Percentiles rank a stretch among this genome's conserved stretches.
Conservation (phyloP, 1,140 invertebrate species). For the Aphelenchoides fujianensis region DNA sequence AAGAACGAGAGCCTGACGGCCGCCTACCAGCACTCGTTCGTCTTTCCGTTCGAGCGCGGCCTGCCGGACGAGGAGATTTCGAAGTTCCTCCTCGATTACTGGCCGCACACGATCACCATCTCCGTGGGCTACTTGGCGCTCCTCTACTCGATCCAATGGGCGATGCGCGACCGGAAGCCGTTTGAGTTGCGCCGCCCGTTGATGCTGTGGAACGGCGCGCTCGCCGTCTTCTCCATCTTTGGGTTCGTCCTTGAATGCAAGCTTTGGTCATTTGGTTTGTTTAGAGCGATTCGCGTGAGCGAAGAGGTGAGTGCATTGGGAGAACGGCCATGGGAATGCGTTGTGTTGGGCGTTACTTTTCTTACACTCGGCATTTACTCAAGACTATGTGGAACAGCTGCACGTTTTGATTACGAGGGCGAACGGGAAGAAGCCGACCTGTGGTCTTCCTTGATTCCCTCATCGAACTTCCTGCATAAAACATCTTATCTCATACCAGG, state of each 20-base stretch:
- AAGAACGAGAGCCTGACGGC: no score
- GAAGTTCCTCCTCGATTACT: slow-evolving; percentile 89
- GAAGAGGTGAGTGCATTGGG: background rate
- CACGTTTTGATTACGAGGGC: no score
- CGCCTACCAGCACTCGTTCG: slow-evolving; percentile 71
- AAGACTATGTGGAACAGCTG: no score
- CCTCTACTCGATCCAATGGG: slow-evolving; percentile 79
- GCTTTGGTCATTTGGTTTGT: slow-evolving; percentile 64
- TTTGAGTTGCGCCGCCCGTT: slow-evolving; percentile 73
- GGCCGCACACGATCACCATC: slow-evolving; percentile 77
- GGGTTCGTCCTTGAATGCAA: slow-evolving; percentile 76
- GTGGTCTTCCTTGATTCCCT: no score
- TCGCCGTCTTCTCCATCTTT: slow-evolving; percentile 89
- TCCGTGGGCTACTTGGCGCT: slow-evolving; percentile 81
- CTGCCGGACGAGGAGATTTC: slow-evolving; percentile 78
- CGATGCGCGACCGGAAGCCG: slow-evolving; percentile 25
- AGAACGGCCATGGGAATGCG: background rate
- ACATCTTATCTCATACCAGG: no score
- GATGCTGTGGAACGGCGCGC: slow-evolving; percentile 81
- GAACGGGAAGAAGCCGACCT: no score
- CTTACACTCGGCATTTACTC: no score
- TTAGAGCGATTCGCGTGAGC: slow-evolving; percentile 7
- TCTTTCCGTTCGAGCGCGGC: slow-evolving; percentile 85
- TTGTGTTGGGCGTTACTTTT: slow-evolving; percentile 30
- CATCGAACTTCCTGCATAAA: no score